Evolutionary conservation across 2,888 invertebrate species (phyloP).

Genomic region (Orthonychiurus folsomi): DNA sequence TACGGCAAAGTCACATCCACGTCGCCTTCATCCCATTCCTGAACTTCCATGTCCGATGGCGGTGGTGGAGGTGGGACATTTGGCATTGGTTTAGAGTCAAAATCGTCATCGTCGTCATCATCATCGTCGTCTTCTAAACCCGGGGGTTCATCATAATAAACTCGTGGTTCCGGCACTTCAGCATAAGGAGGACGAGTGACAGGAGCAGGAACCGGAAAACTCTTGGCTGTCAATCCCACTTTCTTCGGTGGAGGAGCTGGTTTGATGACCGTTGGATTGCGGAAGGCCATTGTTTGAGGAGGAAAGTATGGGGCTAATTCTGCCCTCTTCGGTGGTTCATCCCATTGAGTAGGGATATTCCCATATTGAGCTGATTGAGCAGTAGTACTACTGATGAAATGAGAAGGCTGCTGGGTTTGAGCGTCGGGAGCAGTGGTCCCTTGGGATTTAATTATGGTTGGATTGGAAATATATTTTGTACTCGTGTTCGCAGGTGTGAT

Average conservation of each 20-base stretch:
- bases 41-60: conserved; percentile 21
- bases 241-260: conserved; percentile 16
- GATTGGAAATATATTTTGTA: conserved; percentile 8
- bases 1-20: not conserved
- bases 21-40: not conserved
- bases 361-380: conserved; percentile 13
- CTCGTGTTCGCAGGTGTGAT: conserved; percentile 5
- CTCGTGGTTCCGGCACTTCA: conserved; percentile 15
- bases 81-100: conserved; percentile 34
- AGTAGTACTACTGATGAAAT: conserved; percentile 2
- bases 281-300: not conserved
- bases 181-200: not conserved
- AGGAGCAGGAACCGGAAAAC: not conserved
- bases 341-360: conserved; percentile 24
- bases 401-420: not conserved
- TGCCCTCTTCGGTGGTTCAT: conserved; percentile 27
- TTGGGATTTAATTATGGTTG: conserved; percentile 4
- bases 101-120: conserved; percentile 16
- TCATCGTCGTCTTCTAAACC: conserved; percentile 25
- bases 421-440: not conserved
- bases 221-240: not conserved
- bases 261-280: conserved; percentile 24
- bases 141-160: conserved; percentile 38
- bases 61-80: conserved; percentile 35
- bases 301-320: too few relatives aligned